Conservation (phyloP, 1,140 invertebrate genomes). For the Heterodera carotae region DNA sequence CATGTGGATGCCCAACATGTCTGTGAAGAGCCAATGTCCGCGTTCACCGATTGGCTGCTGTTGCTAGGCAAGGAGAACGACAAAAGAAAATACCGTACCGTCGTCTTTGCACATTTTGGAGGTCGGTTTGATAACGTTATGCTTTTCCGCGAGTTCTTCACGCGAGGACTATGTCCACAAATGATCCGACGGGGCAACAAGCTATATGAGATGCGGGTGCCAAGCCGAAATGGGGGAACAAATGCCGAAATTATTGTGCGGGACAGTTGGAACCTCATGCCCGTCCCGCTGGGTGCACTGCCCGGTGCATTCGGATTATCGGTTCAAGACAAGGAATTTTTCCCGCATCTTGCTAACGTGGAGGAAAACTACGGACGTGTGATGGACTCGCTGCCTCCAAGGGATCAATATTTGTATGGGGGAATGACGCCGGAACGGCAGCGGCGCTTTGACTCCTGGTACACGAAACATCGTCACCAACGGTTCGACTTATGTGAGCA, state of each 20-base stretch:
- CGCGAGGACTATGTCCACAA: not conserved
- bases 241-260: not conserved
- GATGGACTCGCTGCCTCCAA: not conserved
- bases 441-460: not conserved
- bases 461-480: not conserved
- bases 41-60: not conserved
- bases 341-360: not conserved
- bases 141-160: not conserved
- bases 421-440: not conserved
- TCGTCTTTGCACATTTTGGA: not conserved
- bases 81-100: not conserved
- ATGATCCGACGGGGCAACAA: conserved; percentile 1
- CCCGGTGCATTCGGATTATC: not conserved
- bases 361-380: conserved; percentile 5
- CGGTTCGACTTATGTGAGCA: not conserved
- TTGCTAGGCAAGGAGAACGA: not conserved
- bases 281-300: not conserved
- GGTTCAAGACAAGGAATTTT: not conserved
- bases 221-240: not conserved
- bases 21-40: not conserved
- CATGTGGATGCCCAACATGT: not conserved
- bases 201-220: not conserved
- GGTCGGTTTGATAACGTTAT: conserved; percentile 1
- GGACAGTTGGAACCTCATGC: no score
- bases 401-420: not conserved